These are phyloP conservation scores for Plemyria rubiginata DNA, from an alignment of 2,888 invertebrate genomes.

Conservation along the genomic window DNA sequence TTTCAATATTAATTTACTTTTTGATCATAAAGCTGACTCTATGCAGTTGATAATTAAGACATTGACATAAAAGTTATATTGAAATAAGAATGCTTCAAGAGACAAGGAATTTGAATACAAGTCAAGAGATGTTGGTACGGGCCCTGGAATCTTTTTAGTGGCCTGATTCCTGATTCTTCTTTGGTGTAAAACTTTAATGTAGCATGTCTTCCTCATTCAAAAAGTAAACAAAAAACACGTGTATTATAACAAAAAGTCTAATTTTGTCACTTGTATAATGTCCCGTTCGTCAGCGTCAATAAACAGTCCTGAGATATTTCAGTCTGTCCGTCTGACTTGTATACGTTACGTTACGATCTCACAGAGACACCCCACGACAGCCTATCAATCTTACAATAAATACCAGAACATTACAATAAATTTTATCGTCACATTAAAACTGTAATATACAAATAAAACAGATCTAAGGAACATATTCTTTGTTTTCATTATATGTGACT, in stretches of 20 bases:
- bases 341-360: constrained; percentile 63
- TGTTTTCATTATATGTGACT: constrained; percentile 67
- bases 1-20: too few relatives aligned
- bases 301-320: constrained; percentile 77
- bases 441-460: constrained; percentile 44
- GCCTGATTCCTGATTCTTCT: neutral
- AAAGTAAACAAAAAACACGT: constrained; percentile 52
- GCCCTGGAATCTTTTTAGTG: neutral
- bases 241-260: constrained; percentile 60
- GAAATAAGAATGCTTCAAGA: neutral
- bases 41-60: too few relatives aligned
- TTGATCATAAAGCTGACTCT: too few relatives aligned
- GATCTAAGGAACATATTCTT: constrained; percentile 47
- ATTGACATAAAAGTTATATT: too few relatives aligned
- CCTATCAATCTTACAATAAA: constrained; percentile 81
- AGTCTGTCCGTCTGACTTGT: constrained; percentile 61
- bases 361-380: constrained; percentile 78
- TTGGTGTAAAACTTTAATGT: constrained; percentile 5
- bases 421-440: constrained; percentile 48
- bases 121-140: too few relatives aligned
- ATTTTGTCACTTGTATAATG: constrained; percentile 69
- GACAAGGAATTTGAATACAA: too few relatives aligned
- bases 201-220: constrained; percentile 34
- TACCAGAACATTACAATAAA: constrained; percentile 61
- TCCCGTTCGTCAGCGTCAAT: constrained; percentile 68